Evolutionary conservation across 2,888 invertebrate species (phyloP), one percentile per base, ranked within the genome.

Genomic region (Clostera curtula): DNA sequence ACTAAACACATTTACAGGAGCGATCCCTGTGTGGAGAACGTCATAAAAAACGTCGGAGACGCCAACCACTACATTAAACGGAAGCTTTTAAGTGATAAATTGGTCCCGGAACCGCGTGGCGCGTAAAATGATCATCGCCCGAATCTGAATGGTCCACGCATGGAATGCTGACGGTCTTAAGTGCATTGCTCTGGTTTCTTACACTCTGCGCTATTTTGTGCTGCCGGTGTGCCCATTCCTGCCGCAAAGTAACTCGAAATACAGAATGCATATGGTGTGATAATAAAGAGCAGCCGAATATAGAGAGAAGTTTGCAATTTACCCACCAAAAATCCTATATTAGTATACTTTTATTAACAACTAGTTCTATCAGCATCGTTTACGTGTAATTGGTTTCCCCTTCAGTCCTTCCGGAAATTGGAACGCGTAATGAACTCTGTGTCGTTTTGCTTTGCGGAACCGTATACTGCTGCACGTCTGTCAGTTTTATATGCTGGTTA

Each of bases 1-100:
- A 40, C 51, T 51, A 50, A 53, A 53, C 45, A 49, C 45, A 45
- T 49, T 48, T 43, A 34, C 30, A 56, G 57, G 36, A 61, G 55
- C 50, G 37, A 49, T 56, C 54, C 53, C 42, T n/a, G 40, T 33
- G 35, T 43, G 36, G 45, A 50, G 47, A 56, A 49, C 54, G 49
- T 56, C 57, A 56, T 73, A 69, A 70, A 70, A 55, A 35, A 48
- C 42, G 48, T 50, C 55, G 51, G 56, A 55, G 49, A 52, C 51
- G 23, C 23, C 15, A 3, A 61, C 52, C 46, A 56, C 49, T 56
- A 56, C 56, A 57, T 55, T 52, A 59, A 63, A 60, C 80, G 82
- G 82, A 82, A 82, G 79, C 75, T 74, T 74, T 71, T 70, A 79
- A 77, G 73, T 80, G 79, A 76, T 80, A 79, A 79, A 82, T 80